Conservation (phyloP, 2,113 vertebrate genomes). For the Paratilapia polleni region DNA sequence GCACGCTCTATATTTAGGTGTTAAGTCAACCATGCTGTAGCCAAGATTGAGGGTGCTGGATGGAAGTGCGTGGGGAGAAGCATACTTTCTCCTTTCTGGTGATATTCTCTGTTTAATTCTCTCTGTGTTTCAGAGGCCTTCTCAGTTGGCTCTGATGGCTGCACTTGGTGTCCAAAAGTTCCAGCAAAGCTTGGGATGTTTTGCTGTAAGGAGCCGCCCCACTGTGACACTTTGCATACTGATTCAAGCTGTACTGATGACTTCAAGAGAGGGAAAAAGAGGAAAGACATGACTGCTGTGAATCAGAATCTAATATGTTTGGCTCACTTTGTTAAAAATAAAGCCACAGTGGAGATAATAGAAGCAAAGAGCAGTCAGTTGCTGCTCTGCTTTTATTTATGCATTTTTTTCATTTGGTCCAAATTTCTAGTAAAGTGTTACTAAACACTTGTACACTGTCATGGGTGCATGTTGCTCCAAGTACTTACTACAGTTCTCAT, state of each 20-base stretch:
- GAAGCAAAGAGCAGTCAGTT: neutral
- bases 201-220: slow-evolving; percentile 49
- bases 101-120: slow-evolving; percentile 40
- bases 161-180: slow-evolving; percentile 62
- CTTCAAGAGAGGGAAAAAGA: slow-evolving; percentile 34
- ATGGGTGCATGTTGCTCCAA: no score
- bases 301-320: slow-evolving; percentile 27
- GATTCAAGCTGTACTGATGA: slow-evolving; percentile 56
- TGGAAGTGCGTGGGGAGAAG: slow-evolving; percentile 40
- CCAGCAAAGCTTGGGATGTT: slow-evolving; percentile 46
- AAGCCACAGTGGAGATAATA: slow-evolving; percentile 16
- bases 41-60: slow-evolving; percentile 57
- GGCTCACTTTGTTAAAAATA: slow-evolving; percentile 26
- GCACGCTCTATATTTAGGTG: slow-evolving; percentile 76
- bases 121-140: slow-evolving; percentile 35
- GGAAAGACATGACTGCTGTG: slow-evolving; percentile 31
- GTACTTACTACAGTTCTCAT: no score
- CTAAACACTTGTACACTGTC: neutral
- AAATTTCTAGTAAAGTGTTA: neutral
- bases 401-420: neutral
- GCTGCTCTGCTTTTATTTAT: neutral
- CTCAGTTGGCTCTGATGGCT: slow-evolving; percentile 37
- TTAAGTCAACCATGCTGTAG: slow-evolving; percentile 65
- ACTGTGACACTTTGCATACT: slow-evolving; percentile 68
- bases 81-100: slow-evolving; percentile 37